These are phyloP conservation scores for Trypoxylus dichotomus DNA, from an alignment of 1,140 invertebrate species.

Conservation along the genomic window DNA sequence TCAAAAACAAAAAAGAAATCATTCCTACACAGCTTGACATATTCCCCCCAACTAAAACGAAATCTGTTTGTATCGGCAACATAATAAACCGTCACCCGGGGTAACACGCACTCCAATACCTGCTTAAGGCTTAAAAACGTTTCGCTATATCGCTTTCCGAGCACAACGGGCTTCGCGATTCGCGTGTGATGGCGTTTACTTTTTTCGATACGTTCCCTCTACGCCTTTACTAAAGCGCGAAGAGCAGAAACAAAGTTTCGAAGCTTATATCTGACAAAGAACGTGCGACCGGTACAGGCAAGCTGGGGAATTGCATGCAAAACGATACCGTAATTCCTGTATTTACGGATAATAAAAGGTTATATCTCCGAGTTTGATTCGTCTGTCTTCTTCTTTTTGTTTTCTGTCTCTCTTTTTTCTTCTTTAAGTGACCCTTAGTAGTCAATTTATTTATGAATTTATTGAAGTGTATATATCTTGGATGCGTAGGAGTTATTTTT, in stretches of 20 bases:
- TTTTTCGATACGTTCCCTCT: neutral
- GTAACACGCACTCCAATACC: neutral
- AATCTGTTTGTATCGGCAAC: slow-evolving; percentile 5
- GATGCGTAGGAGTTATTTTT: too few relatives aligned
- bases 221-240: neutral
- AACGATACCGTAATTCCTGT: slow-evolving; percentile 25
- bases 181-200: neutral
- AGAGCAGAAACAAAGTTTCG: neutral
- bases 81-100: neutral
- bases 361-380: neutral
- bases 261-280: neutral
- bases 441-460: too few relatives aligned
- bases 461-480: too few relatives aligned
- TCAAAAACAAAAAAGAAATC: too few relatives aligned
- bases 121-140: neutral
- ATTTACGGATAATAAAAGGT: slow-evolving; percentile 21
- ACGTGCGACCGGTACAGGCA: neutral
- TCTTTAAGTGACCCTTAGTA: too few relatives aligned
- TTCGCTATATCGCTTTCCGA: neutral
- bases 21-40: too few relatives aligned
- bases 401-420: too few relatives aligned
- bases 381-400: too few relatives aligned
- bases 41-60: neutral
- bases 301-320: slow-evolving; percentile 30
- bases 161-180: neutral